A percentile compares a stretch with the other conserved stretches of the same genome.
Conservation (phyloP, 1,140 invertebrate genomes). For the Drosophila carrolli region DNA sequence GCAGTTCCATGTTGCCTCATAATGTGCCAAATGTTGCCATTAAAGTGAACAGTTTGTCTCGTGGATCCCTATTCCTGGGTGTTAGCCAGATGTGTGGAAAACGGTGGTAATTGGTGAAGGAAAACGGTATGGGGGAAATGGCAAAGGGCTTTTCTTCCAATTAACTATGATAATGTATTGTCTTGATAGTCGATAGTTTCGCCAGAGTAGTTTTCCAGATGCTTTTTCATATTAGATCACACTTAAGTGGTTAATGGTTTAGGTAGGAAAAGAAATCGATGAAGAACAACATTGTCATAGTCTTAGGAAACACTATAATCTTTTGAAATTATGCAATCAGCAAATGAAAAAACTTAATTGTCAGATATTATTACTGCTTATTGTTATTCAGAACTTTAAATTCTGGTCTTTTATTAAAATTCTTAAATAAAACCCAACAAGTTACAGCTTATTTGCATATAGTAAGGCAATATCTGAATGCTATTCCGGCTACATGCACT, state of each 20-base stretch:
- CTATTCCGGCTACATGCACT: slow-evolving; percentile 17
- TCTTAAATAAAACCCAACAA: slow-evolving; percentile 11
- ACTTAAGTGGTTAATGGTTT: background rate
- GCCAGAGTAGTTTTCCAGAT: background rate
- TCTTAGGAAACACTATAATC: too few relatives aligned
- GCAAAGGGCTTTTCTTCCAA: background rate
- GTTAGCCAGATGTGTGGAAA: slow-evolving; percentile 9
- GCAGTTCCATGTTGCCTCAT: slow-evolving; percentile 35
- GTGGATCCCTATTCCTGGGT: background rate
- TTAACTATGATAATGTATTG: slow-evolving; percentile 2
- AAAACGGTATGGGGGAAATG: too few relatives aligned
- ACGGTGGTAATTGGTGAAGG: background rate
- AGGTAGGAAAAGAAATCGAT: too few relatives aligned
- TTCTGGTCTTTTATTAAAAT: background rate
- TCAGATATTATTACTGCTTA: background rate
- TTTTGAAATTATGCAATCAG: too few relatives aligned
- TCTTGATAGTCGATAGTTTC: background rate
- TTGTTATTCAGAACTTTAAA: too few relatives aligned
- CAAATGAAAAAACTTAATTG: too few relatives aligned
- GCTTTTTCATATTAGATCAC: too few relatives aligned
- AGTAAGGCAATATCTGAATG: slow-evolving; percentile 14
- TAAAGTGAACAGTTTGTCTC: slow-evolving; percentile 46
- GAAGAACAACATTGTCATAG: too few relatives aligned
- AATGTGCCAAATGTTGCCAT: slow-evolving; percentile 70
- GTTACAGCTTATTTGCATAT: slow-evolving; percentile 18